Conservation (phyloP, 1,140 invertebrate genomes). For the Drosophila littoralis region DNA sequence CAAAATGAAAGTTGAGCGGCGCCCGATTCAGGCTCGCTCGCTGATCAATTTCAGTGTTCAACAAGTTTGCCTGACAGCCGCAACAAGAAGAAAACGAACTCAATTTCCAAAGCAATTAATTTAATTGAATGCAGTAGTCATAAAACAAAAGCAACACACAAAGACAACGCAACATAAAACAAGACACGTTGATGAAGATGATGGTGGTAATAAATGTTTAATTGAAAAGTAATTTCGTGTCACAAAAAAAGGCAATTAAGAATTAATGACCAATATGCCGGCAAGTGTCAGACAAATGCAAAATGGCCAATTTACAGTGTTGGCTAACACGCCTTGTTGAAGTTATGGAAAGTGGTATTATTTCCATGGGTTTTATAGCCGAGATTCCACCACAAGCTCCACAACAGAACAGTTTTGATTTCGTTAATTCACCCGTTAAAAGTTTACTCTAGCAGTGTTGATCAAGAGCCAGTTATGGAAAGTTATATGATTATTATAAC, state of each 20-base stretch:
- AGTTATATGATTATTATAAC: neutral
- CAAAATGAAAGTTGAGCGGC: constrained; percentile 70
- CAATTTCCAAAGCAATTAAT: constrained; percentile 78
- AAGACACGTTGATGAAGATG: constrained; percentile 30
- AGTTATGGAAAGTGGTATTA: neutral
- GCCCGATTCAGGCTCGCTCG: constrained; percentile 14
- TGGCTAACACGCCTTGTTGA: constrained; percentile 15
- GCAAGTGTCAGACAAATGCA: constrained; percentile 18
- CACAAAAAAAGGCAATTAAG: constrained; percentile 53
- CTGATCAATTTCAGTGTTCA: constrained; percentile 48
- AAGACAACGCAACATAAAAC: constrained; percentile 11
- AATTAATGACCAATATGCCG: constrained; percentile 26
- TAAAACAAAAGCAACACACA: constrained; percentile 56
- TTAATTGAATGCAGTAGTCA: constrained; percentile 79
- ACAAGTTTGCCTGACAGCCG: constrained; percentile 33
- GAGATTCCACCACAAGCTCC: neutral
- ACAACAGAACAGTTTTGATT: no score
- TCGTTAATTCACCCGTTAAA: no score
- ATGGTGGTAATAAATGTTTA: constrained; percentile 62
- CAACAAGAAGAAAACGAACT: constrained; percentile 52
- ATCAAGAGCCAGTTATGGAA: constrained; percentile 7
- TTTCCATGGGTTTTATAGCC: neutral
- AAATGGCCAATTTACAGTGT: constrained; percentile 30
- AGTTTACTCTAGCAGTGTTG: constrained; percentile 35
- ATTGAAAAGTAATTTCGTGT: constrained; percentile 77